phyloP scores from a whole-genome alignment of 2,888 invertebrate genomes.

The Ernsta delagoae region DNA sequence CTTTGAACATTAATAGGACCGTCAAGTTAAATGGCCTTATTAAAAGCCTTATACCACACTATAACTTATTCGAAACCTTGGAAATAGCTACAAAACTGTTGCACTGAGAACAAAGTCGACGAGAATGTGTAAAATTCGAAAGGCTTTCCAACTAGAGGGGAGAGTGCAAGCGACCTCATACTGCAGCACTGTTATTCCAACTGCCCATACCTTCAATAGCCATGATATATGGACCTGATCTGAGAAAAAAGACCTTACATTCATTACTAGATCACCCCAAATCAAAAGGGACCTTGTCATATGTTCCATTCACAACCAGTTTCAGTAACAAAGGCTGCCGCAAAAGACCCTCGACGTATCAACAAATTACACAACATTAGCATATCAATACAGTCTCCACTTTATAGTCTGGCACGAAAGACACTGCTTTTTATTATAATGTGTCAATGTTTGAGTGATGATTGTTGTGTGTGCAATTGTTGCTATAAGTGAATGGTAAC shows the following conservation, averaged over 20 bases:
- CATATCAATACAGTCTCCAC: constrained; percentile 71
- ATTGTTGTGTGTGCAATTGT: constrained; percentile 41
- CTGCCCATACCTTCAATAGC: constrained; percentile 62
- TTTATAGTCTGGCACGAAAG: constrained; percentile 61
- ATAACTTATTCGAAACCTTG: background rate
- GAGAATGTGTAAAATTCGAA: constrained; percentile 44
- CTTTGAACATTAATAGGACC: no score
- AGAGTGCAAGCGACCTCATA: constrained; percentile 46
- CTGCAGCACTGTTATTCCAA: constrained; percentile 68
- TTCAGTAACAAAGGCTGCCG: constrained; percentile 73
- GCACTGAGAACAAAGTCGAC: constrained; percentile 14
- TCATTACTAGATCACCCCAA: constrained; percentile 56
- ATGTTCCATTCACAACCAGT: constrained; percentile 77
- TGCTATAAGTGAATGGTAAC: constrained; percentile 16
- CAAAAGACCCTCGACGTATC: constrained; percentile 82
- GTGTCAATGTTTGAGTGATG: constrained; percentile 67
- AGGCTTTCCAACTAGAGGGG: constrained; percentile 45
- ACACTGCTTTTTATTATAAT: constrained; percentile 72
- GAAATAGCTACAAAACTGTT: background rate
- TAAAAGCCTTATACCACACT: background rate
- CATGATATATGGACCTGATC: constrained; percentile 66
- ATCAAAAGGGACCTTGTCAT: constrained; percentile 77
- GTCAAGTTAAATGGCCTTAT: no score
- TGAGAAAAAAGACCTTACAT: constrained; percentile 56
- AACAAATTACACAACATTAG: constrained; percentile 83